Percentiles rank a stretch among this genome's conserved stretches.
Conservation (phyloP, 2,888 invertebrate species). For the Amphipyra berbera region DNA sequence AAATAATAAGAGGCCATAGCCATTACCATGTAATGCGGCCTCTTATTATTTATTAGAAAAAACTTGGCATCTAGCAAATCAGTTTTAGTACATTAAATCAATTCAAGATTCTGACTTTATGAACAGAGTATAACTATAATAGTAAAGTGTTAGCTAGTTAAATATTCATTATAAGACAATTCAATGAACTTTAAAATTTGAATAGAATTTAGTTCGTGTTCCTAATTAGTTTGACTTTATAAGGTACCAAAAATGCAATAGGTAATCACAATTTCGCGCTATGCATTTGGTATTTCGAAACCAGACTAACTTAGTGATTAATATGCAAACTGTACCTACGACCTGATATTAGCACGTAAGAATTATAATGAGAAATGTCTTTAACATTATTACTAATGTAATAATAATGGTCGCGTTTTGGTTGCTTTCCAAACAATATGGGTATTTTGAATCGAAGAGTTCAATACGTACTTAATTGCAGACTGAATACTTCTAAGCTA, state of each 20-base stretch:
- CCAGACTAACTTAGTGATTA: slow-evolving; percentile 54
- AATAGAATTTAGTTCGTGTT: slow-evolving; percentile 40
- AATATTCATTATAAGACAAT: slow-evolving; percentile 31
- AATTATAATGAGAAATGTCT: slow-evolving; percentile 32
- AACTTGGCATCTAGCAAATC: no score
- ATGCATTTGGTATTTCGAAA: slow-evolving; percentile 65
- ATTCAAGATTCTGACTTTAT: no score
- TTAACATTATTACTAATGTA: slow-evolving; percentile 17
- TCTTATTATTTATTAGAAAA: no score
- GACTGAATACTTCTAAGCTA: background rate
- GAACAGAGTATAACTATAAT: background rate
- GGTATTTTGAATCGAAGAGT: background rate
- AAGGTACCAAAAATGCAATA: slow-evolving; percentile 42
- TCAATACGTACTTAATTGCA: background rate
- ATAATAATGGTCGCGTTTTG: slow-evolving; percentile 20
- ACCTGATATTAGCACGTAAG: slow-evolving; percentile 17
- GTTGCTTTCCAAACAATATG: slow-evolving; percentile 6
- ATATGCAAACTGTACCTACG: slow-evolving; percentile 29
- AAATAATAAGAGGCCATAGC: no score
- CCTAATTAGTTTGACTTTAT: slow-evolving; percentile 43
- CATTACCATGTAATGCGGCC: no score
- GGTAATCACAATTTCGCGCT: slow-evolving; percentile 43
- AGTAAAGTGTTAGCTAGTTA: slow-evolving; percentile 2
- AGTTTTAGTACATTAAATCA: no score
- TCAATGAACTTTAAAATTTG: slow-evolving; percentile 51